Conservation (phyloP, 1,140 invertebrate species). For the Aphelenchoides avenae region DNA sequence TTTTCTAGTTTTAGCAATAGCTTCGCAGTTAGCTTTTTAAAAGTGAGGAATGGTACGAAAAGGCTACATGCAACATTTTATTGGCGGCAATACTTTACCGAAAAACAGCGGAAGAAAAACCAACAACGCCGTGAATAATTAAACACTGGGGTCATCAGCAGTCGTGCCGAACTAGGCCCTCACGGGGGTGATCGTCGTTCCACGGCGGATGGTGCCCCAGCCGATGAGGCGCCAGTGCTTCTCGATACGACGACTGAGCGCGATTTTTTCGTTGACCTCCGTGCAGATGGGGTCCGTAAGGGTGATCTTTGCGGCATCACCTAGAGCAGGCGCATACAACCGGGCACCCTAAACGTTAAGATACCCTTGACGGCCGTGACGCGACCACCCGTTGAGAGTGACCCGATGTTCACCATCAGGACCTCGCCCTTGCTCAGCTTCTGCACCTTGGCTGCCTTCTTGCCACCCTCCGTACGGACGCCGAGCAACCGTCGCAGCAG, state of each 20-base stretch:
- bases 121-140: too few relatives aligned
- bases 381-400: slow-evolving; percentile 90
- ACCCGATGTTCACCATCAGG: slow-evolving; percentile 96
- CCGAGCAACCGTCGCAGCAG: slow-evolving; percentile 87
- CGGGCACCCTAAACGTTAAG: background rate
- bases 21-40: too few relatives aligned
- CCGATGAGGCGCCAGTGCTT: slow-evolving; percentile 99
- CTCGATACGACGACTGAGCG: slow-evolving; percentile 90
- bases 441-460: slow-evolving; percentile 87
- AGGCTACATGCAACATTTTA: too few relatives aligned
- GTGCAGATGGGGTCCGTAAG: slow-evolving; percentile 96
- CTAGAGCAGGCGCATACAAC: slow-evolving; percentile 34
- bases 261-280: slow-evolving; percentile 96
- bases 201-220: slow-evolving; percentile 75
- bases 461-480: slow-evolving; percentile 95
- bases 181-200: slow-evolving; percentile 42
- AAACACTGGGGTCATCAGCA: too few relatives aligned
- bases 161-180: too few relatives aligned
- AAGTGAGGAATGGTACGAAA: too few relatives aligned
- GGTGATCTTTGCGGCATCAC: slow-evolving; percentile 93
- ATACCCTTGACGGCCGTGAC: slow-evolving; percentile 83
- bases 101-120: too few relatives aligned
- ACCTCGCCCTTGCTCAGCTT: slow-evolving; percentile 83
- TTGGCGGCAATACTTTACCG: too few relatives aligned
- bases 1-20: too few relatives aligned